Percentiles rank a stretch among this genome's conserved stretches.
Evolutionary conservation across 2,888 invertebrate genomes (phyloP).

Genomic region (Melanostoma scalare): DNA sequence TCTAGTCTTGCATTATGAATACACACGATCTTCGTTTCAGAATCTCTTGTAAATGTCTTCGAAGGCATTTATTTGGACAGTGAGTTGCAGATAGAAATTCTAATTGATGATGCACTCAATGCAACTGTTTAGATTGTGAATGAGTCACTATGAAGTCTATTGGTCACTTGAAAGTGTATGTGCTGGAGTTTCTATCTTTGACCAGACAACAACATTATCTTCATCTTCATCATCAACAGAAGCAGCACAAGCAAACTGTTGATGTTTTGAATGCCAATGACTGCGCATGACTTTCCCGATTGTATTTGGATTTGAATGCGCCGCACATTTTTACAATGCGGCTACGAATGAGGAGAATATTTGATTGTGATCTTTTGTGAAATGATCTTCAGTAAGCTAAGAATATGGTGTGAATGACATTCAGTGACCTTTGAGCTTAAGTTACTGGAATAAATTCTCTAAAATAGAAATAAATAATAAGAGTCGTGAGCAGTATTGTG

Average conservation of each 20-base stretch:
- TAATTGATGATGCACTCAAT: slow-evolving; percentile 64
- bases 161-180: slow-evolving; percentile 41
- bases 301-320: slow-evolving; percentile 25
- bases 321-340: slow-evolving; percentile 39
- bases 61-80: slow-evolving; percentile 19
- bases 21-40: slow-evolving; percentile 23
- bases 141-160: slow-evolving; percentile 59
- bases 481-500: too few relatives aligned
- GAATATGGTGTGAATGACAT: slow-evolving; percentile 59
- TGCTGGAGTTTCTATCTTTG: slow-evolving; percentile 1
- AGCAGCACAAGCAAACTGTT: slow-evolving; percentile 30
- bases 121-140: slow-evolving; percentile 42
- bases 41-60: slow-evolving; percentile 13
- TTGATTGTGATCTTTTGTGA: slow-evolving; percentile 49
- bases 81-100: slow-evolving; percentile 55
- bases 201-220: slow-evolving; percentile 15
- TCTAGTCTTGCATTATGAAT: not conserved
- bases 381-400: slow-evolving; percentile 35
- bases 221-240: slow-evolving; percentile 42
- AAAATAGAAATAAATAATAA: too few relatives aligned
- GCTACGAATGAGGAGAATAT: slow-evolving; percentile 15
- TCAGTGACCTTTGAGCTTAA: slow-evolving; percentile 52
- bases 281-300: slow-evolving; percentile 49
- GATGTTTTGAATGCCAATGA: slow-evolving; percentile 67
- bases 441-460: too few relatives aligned